Evolutionary conservation across 2,888 invertebrate genomes (phyloP), one percentile per base, ranked within the genome.

Genomic region (Orthonevra nobilis): DNA sequence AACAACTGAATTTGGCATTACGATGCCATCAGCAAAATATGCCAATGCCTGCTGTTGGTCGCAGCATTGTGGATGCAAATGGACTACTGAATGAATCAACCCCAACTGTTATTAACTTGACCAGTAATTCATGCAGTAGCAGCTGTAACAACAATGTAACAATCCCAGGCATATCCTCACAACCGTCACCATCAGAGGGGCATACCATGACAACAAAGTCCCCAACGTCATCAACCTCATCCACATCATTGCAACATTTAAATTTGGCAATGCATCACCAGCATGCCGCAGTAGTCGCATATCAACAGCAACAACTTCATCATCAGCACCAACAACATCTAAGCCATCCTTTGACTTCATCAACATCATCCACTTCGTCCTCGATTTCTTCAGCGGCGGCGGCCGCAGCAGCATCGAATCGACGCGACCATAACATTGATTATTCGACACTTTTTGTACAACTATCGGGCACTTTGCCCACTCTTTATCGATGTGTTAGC

Each of bases 401-500:
- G 0, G 85, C 87, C 0, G 84, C 86, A 0, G 86, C 87, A 10
- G 86, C 89, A 3, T 85, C 87, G 26, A 88, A 86, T 81, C 84
- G 89, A 46, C 86, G 89, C 50, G 89, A 89, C 84, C 89, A 89
- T 81, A 89, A 89, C 81, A 89, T 89, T 75, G 89, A 89, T 77
- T 89, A 89, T 81, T 89, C 89, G 14, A 86, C 89, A 60, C 83
- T 89, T 19, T 89, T 89, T 81, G 88, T 89, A 68, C 89, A 89
- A 81, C 83, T 89, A 40, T 87, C 88, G 54, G 89, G 89, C 61
- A 89, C 89, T 3, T 82, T 89, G 83, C 89, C 89, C 52, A 89
- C 89, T 30, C 87, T 91, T 69, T 92, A 91, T 86, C 90, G 90
- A 83, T 92, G 92, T 85, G 90, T 90, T 81, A 89, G 90, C 84